These are phyloP conservation scores for Myripristis murdjan DNA, from an alignment of 2,797 vertebrate genomes.

Conservation along the genomic window DNA sequence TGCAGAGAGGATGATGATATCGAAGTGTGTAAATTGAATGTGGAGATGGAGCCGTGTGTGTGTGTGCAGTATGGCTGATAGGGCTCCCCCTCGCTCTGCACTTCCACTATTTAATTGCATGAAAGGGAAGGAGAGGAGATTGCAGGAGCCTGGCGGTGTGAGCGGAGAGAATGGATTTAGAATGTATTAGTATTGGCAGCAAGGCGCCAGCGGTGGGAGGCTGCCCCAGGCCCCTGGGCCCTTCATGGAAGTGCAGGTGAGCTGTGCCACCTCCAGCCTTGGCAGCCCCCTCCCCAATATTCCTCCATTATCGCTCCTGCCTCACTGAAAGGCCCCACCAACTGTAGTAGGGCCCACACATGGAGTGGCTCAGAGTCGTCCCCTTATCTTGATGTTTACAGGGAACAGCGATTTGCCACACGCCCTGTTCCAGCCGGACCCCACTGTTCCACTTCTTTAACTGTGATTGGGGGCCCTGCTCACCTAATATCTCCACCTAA, in stretches of 20 bases:
- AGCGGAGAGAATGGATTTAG: conserved; percentile 88
- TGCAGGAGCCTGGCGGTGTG: conserved; percentile 81
- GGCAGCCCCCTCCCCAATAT: conserved; percentile 77
- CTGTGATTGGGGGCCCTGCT: conserved; percentile 76
- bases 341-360: conserved; percentile 80
- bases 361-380: conserved; percentile 74
- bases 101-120: conserved; percentile 89
- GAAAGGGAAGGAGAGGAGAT: conserved; percentile 86
- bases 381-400: conserved; percentile 88
- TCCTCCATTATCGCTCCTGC: conserved; percentile 80
- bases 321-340: conserved; percentile 77
- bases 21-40: conserved; percentile 86
- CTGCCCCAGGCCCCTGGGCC: conserved; percentile 78
- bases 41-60: conserved; percentile 81
- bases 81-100: conserved; percentile 83
- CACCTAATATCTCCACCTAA: conserved; percentile 80
- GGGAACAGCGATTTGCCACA: conserved; percentile 87
- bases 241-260: conserved; percentile 84
- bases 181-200: conserved; percentile 89
- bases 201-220: conserved; percentile 81
- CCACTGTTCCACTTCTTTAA: conserved; percentile 84
- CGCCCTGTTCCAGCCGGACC: conserved; percentile 72
- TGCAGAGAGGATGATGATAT: conserved; percentile 85
- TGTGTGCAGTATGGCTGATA: conserved; percentile 85
- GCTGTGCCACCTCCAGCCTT: conserved; percentile 81